Evolutionary conservation across 1,140 invertebrate genomes (phyloP).

Genomic region (Neuroterus valhalla): DNA sequence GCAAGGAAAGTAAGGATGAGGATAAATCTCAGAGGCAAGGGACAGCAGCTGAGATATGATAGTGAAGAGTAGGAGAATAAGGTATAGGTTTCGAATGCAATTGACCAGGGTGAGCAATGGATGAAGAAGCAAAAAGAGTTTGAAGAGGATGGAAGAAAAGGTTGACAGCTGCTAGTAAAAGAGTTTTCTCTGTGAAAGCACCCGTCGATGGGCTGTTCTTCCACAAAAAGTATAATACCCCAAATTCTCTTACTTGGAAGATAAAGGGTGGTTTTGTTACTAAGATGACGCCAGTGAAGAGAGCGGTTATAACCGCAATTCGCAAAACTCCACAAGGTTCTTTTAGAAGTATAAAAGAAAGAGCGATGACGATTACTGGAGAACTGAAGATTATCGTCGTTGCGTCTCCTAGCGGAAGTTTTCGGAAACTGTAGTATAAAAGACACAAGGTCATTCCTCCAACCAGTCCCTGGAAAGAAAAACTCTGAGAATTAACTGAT

Average conservation of each 20-base stretch:
- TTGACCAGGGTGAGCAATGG: too few species aligned
- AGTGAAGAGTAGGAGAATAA: too few species aligned
- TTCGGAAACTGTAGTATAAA: conserved; percentile 76
- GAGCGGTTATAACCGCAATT: conserved; percentile 72
- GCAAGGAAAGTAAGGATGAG: too few species aligned
- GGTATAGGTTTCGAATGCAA: too few species aligned
- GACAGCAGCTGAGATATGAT: too few species aligned
- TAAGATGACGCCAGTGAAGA: conserved; percentile 75
- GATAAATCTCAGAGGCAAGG: too few species aligned
- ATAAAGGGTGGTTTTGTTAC: conserved; percentile 76
- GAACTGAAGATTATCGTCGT: conserved; percentile 79
- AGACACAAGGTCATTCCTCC: conserved; percentile 74
- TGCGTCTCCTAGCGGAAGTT: conserved; percentile 77
- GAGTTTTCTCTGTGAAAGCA: neutral
- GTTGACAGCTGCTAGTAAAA: conserved; percentile 20
- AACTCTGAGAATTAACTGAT: neutral
- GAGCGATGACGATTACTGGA: conserved; percentile 76
- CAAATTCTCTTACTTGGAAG: conserved; percentile 65
- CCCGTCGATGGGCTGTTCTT: neutral
- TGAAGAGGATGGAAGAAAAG: too few species aligned
- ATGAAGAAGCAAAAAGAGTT: too few species aligned
- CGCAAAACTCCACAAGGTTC: conserved; percentile 77
- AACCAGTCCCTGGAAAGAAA: conserved; percentile 71
- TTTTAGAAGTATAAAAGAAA: conserved; percentile 76
- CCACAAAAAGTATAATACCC: too few species aligned